phyloP scores from a whole-genome alignment of 2,797 vertebrate species.

The Gymnopithys bicolor region DNA sequence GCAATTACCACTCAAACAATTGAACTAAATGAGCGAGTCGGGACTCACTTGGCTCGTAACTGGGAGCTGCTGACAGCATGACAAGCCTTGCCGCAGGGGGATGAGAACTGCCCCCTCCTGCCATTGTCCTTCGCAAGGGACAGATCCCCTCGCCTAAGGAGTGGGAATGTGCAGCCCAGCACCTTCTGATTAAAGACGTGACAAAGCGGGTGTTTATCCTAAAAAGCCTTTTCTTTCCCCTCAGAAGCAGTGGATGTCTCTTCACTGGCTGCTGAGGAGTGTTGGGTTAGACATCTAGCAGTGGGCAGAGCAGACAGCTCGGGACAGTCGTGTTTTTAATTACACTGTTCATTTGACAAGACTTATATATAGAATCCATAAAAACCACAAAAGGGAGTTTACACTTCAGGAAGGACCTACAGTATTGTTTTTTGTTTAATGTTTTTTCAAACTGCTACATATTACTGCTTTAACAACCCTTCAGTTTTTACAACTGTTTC shows the following conservation, averaged over 20 bases:
- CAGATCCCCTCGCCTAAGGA: accelerated
- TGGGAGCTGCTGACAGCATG: neutral
- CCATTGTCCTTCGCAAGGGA: accelerated
- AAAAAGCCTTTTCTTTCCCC: neutral
- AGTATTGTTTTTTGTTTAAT: neutral
- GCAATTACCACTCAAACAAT: neutral
- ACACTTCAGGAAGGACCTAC: neutral
- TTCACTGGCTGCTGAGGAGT: neutral
- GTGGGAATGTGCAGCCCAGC: neutral
- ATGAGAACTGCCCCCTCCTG: neutral
- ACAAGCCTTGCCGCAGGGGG: neutral
- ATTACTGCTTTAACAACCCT: neutral
- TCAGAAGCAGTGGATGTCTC: neutral
- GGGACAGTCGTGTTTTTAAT: neutral
- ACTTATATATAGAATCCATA: neutral
- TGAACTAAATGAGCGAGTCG: neutral
- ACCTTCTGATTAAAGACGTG: neutral
- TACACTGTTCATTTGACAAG: neutral
- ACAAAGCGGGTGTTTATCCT: neutral
- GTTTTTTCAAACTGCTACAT: neutral
- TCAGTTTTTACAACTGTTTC: neutral
- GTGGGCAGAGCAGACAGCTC: neutral
- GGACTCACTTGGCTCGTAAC: neutral
- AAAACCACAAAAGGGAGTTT: neutral
- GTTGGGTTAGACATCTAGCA: neutral